These are phyloP conservation scores for Acanthiza pusilla DNA, from an alignment of 2,797 vertebrate species.

Conservation along the genomic window DNA sequence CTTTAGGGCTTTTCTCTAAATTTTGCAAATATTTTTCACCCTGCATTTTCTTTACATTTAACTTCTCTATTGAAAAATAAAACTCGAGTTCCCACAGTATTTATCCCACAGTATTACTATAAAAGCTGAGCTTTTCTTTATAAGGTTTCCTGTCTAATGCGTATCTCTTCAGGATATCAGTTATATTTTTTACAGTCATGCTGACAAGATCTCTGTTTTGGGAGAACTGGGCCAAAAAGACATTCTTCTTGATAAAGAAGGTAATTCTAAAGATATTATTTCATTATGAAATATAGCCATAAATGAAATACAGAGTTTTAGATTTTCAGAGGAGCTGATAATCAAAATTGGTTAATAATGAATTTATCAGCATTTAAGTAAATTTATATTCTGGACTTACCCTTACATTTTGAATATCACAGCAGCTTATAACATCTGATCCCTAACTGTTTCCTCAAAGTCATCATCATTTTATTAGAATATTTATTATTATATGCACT, in stretches of 20 bases:
- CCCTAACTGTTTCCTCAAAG: background rate
- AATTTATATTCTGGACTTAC: background rate
- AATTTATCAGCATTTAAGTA: background rate
- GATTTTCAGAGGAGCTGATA: background rate
- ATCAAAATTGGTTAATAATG: background rate
- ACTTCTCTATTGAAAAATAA: background rate
- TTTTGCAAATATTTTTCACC: background rate
- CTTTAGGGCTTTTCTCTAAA: background rate
- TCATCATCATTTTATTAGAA: constrained; percentile 49
- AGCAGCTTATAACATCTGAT: background rate
- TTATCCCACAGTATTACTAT: background rate
- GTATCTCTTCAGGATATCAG: background rate
- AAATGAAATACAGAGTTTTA: background rate
- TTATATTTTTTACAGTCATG: background rate
- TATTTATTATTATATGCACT: constrained; percentile 32
- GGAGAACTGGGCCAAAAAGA: background rate
- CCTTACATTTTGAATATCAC: background rate
- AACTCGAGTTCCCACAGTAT: background rate
- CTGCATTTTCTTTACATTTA: background rate
- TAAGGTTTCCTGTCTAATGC: background rate
- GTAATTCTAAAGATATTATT: background rate
- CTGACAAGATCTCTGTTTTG: background rate
- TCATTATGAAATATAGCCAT: background rate
- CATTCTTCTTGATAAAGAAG: background rate
- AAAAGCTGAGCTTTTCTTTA: background rate